Percentiles rank a stretch among this genome's conserved stretches.
Conservation (phyloP, 2,113 vertebrate species). For the Nycticorax nycticorax region DNA sequence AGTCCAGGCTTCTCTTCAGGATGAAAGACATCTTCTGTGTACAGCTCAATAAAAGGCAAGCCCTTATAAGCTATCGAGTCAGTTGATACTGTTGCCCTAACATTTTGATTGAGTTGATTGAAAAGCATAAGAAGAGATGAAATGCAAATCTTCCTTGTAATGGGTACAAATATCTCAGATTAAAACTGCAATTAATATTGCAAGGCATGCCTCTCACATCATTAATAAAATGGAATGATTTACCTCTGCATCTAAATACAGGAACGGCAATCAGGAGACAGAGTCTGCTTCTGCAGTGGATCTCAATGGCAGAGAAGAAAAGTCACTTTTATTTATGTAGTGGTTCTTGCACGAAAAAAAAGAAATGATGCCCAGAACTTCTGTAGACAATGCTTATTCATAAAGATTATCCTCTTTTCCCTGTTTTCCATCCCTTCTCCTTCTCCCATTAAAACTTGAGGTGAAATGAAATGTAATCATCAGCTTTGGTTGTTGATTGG, state of each 20-base stretch:
- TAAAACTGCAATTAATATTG: slow-evolving; percentile 18
- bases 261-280: not conserved
- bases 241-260: not conserved
- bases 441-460: not conserved
- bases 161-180: not conserved
- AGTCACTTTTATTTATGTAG: slow-evolving; percentile 33
- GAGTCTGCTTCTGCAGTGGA: not conserved
- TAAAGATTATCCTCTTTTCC: not conserved
- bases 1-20: not conserved
- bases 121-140: not conserved
- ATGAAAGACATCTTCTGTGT: not conserved
- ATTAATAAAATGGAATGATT: not conserved
- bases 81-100: not conserved
- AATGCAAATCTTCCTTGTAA: not conserved
- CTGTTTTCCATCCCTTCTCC: not conserved
- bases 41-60: not conserved
- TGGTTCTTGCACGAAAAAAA: not conserved
- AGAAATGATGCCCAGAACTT: slow-evolving; percentile 29
- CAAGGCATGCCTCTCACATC: not conserved
- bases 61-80: not conserved
- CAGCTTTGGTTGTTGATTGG: not conserved
- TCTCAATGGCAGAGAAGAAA: not conserved
- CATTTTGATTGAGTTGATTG: not conserved
- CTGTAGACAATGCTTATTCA: slow-evolving; percentile 42
- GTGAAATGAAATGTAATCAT: slow-evolving; percentile 22